Evolutionary conservation across 2,113 vertebrate genomes (phyloP).

Genomic region (Pteropus alecto): DNA sequence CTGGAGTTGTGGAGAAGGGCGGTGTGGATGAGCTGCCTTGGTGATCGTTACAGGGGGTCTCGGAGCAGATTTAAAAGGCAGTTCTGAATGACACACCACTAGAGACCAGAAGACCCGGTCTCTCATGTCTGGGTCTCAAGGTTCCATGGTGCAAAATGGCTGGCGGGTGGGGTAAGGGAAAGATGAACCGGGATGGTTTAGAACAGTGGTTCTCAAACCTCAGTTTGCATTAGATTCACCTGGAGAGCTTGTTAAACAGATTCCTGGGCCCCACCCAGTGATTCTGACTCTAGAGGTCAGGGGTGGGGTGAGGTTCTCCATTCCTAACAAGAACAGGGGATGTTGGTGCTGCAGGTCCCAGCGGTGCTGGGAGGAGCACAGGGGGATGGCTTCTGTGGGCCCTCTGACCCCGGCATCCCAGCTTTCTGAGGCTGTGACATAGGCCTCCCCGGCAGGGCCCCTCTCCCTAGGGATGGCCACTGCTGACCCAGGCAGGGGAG

Average conservation of each 20-base stretch:
- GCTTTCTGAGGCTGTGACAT: neutral
- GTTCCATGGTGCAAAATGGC: neutral
- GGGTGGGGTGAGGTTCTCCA: neutral
- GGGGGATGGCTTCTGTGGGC: neutral
- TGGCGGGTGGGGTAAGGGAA: accelerated
- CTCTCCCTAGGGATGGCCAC: neutral
- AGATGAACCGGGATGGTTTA: neutral
- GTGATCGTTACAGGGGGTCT: neutral
- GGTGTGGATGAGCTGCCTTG: neutral
- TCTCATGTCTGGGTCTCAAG: neutral
- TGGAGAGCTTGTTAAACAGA: neutral
- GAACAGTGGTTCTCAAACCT: neutral
- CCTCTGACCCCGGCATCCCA: neutral
- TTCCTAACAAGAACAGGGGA: neutral
- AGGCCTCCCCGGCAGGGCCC: neutral
- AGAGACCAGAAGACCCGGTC: neutral
- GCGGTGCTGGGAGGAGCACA: neutral
- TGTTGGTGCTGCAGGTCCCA: neutral
- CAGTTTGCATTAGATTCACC: neutral
- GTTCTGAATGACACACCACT: neutral
- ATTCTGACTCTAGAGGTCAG: neutral
- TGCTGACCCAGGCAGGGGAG: neutral
- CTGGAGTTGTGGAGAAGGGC: neutral
- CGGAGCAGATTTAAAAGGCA: neutral
- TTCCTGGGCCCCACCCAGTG: neutral